Conservation (phyloP, 2,797 vertebrate species). For the Erpetoichthys calabaricus region DNA sequence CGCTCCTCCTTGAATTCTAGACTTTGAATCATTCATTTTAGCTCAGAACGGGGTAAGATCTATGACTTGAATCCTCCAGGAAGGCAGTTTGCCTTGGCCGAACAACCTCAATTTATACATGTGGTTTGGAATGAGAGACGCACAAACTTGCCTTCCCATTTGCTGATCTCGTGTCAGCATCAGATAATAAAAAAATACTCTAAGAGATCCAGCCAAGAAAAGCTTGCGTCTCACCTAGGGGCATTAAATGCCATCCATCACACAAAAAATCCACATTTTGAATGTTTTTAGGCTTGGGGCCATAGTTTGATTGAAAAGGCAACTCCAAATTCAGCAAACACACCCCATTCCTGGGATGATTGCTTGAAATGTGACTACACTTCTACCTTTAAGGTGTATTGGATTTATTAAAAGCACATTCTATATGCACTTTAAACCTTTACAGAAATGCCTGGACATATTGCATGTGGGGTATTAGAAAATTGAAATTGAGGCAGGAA, state of each 20-base stretch:
- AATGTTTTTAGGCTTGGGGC: conserved; percentile 9
- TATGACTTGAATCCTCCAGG: conserved; percentile 17
- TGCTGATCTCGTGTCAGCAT: conserved; percentile 10
- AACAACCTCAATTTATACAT: conserved; percentile 27
- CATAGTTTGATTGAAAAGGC: conserved; percentile 3
- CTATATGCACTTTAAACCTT: too few relatives aligned
- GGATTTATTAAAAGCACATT: too few relatives aligned
- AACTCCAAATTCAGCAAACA: conserved; percentile 1
- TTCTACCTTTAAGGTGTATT: too few relatives aligned
- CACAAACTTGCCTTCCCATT: conserved; percentile 14
- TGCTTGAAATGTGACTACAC: too few relatives aligned
- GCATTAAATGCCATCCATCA: conserved; percentile 10
- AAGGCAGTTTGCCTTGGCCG: conserved; percentile 15
- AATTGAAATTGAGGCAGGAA: too few relatives aligned
- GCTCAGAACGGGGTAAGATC: conserved; percentile 19
- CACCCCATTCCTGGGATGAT: conserved; percentile 1
- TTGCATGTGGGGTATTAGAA: too few relatives aligned
- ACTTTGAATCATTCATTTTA: conserved; percentile 26
- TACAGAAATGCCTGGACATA: too few relatives aligned
- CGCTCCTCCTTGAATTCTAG: conserved; percentile 28
- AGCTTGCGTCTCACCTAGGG: conserved; percentile 25
- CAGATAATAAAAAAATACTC: background rate
- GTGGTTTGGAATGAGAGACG: conserved; percentile 5
- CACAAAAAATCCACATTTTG: conserved; percentile 16
- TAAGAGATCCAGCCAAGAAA: conserved; percentile 11